Conservation (phyloP, 2,888 invertebrate species). For the Mythimna impura region DNA sequence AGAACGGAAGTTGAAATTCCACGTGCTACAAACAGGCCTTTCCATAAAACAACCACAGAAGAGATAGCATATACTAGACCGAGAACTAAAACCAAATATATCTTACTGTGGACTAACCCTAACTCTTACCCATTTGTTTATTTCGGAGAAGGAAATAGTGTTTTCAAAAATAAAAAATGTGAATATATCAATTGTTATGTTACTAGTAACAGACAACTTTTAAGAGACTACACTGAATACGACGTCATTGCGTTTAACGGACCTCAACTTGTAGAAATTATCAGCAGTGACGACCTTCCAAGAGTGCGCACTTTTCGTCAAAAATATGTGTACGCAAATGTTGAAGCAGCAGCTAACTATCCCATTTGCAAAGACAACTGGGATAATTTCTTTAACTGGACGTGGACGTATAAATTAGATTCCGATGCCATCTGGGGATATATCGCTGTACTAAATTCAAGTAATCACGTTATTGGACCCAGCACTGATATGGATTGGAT, state of each 20-base stretch:
- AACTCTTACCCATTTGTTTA: constrained; percentile 74
- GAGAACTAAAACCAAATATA: constrained; percentile 69
- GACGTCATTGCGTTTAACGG: constrained; percentile 79
- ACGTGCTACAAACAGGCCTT: constrained; percentile 6
- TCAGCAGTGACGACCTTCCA: constrained; percentile 68
- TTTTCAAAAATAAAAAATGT: constrained; percentile 76
- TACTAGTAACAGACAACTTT: constrained; percentile 71
- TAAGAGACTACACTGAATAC: constrained; percentile 73
- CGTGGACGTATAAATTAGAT: constrained; percentile 83
- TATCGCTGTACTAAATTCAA: constrained; percentile 71
- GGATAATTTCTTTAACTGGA: constrained; percentile 82
- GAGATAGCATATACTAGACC: constrained; percentile 1
- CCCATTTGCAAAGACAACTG: constrained; percentile 73
- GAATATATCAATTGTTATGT: constrained; percentile 79
- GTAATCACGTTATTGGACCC: constrained; percentile 75
- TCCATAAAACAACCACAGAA: constrained; percentile 25
- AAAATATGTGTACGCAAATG: constrained; percentile 80
- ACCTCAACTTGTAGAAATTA: constrained; percentile 69
- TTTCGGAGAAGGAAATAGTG: constrained; percentile 73
- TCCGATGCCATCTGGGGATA: constrained; percentile 81
- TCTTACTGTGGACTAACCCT: constrained; percentile 79
- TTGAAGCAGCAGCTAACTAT: constrained; percentile 78
- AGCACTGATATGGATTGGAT: constrained; percentile 71
- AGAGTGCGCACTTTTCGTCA: constrained; percentile 68
- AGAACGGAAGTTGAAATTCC: constrained; percentile 29